phyloP scores from a whole-genome alignment of 2,113 vertebrate genomes.

The Scolopax mira region DNA sequence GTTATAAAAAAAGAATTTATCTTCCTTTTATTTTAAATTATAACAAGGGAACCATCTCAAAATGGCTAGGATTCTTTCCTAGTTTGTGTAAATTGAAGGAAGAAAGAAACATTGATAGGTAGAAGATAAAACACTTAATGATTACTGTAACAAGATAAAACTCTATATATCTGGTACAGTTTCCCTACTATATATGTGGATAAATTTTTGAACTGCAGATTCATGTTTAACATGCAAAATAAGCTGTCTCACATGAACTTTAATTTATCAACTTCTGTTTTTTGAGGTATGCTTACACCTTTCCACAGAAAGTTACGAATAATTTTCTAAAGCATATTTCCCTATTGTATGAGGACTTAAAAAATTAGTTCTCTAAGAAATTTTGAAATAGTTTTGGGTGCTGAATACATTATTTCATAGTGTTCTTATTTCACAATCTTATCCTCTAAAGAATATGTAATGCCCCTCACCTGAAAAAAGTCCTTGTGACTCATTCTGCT shows the following conservation, averaged over 20 bases:
- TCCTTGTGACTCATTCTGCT: not conserved
- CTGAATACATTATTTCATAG: not conserved
- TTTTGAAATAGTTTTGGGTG: not conserved
- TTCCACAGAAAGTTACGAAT: not conserved
- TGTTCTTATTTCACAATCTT: not conserved
- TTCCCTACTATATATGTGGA: not conserved
- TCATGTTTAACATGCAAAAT: not conserved
- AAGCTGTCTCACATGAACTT: not conserved
- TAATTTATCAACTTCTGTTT: rapidly evolving
- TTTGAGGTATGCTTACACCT: not conserved
- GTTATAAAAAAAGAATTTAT: not conserved
- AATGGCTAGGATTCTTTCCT: not conserved
- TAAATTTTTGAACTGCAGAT: not conserved
- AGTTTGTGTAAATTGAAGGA: not conserved
- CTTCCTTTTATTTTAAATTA: not conserved
- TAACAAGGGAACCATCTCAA: not conserved
- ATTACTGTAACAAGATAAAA: not conserved
- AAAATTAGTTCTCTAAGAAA: not conserved
- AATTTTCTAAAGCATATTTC: not conserved
- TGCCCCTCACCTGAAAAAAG: not conserved
- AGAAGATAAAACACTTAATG: not conserved
- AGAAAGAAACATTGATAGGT: not conserved
- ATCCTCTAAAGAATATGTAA: not conserved
- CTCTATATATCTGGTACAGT: not conserved
- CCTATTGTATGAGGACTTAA: not conserved